Percentiles rank a stretch among this genome's conserved stretches.
phyloP scores from a whole-genome alignment of 2,113 vertebrate species.

The Onychostoma macrolepis region DNA sequence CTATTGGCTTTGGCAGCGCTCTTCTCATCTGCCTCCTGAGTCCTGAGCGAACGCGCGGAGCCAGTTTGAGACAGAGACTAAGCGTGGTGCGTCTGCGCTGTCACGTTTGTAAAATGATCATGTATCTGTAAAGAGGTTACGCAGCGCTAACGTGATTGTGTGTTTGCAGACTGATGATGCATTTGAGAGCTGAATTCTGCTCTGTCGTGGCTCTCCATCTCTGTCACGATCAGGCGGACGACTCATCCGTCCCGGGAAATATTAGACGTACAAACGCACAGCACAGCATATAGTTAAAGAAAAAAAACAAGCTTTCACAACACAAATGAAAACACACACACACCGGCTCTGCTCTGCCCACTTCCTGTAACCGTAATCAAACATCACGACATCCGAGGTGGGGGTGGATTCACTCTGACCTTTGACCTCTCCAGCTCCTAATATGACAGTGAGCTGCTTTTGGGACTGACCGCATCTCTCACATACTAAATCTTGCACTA shows the following conservation, averaged over 20 bases:
- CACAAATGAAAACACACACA: not conserved
- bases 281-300: not conserved
- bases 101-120: slow-evolving; percentile 38
- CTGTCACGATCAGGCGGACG: not conserved
- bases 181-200: not conserved
- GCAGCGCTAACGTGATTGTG: slow-evolving; percentile 24
- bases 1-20: no score
- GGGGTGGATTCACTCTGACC: slow-evolving; percentile 40
- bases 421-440: slow-evolving; percentile 22
- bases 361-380: slow-evolving; percentile 38
- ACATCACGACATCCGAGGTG: slow-evolving; percentile 37
- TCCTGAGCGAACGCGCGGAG: no score
- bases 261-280: not conserved
- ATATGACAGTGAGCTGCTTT: slow-evolving; percentile 1
- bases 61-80: not conserved
- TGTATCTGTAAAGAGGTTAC: slow-evolving; percentile 44
- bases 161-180: slow-evolving; percentile 29
- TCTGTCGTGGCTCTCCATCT: not conserved
- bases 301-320: not conserved
- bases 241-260: slow-evolving; percentile 25
- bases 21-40: not conserved
- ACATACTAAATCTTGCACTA: not conserved
- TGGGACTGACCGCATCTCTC: not conserved
- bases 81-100: not conserved
- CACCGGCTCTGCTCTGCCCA: not conserved